These are phyloP conservation scores for Xestia sexstrigata DNA, from an alignment of 2,888 invertebrate species.

Conservation along the genomic window DNA sequence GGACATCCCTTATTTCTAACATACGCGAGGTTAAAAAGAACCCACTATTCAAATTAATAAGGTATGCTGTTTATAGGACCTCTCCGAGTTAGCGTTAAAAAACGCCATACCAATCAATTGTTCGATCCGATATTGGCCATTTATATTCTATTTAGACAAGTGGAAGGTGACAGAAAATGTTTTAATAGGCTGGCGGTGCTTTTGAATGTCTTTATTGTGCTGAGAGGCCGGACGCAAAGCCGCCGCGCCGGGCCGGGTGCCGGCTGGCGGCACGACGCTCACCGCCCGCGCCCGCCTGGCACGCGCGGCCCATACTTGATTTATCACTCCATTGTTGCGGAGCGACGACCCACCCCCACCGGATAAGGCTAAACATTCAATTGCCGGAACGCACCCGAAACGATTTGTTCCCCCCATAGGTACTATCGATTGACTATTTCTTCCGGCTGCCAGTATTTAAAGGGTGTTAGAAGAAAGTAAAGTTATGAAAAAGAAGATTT, in stretches of 20 bases:
- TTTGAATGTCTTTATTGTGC: conserved; percentile 81
- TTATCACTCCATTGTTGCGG: conserved; percentile 90
- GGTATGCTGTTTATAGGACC: neutral
- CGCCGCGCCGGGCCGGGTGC: conserved; percentile 68
- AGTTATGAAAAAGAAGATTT: conserved; percentile 14
- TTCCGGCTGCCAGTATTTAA: conserved; percentile 74
- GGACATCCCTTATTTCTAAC: conserved; percentile 63
- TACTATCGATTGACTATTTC: conserved; percentile 85
- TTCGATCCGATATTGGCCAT: conserved; percentile 7
- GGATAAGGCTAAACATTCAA: conserved; percentile 90
- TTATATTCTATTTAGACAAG: conserved; percentile 40
- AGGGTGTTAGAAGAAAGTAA: conserved; percentile 61
- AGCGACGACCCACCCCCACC: conserved; percentile 86
- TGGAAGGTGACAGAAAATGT: conserved; percentile 62
- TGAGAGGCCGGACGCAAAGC: conserved; percentile 77
- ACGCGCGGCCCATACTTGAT: conserved; percentile 90
- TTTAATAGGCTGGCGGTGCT: conserved; percentile 75
- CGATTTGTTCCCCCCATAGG: conserved; percentile 87
- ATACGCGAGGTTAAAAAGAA: conserved; percentile 27
- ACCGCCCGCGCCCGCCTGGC: conserved; percentile 74
- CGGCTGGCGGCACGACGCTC: conserved; percentile 67
- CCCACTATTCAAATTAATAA: conserved; percentile 16
- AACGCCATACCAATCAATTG: neutral
- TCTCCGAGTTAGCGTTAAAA: neutral
- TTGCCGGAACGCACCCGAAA: conserved; percentile 88